Percentiles rank a stretch among this genome's conserved stretches.
These are phyloP conservation scores for Drosophila kurseongensis DNA, from an alignment of 1,140 invertebrate genomes.

Conservation along the genomic window DNA sequence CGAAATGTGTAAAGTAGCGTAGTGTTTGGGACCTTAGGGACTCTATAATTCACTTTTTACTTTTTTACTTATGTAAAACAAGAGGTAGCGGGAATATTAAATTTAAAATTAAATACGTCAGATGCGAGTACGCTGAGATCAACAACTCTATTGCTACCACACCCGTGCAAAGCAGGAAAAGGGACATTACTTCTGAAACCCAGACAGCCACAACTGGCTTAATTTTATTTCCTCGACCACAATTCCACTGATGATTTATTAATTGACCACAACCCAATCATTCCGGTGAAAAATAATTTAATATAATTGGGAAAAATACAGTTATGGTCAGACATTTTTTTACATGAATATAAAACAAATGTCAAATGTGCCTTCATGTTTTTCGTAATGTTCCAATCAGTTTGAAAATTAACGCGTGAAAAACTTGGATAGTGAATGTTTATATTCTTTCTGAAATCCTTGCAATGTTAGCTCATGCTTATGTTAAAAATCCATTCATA, in stretches of 20 bases:
- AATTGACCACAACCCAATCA: constrained; percentile 21
- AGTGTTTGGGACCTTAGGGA: neutral
- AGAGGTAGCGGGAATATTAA: neutral
- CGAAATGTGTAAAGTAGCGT: too few relatives aligned
- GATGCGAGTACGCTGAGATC: neutral
- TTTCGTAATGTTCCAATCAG: too few relatives aligned
- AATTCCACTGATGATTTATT: constrained; percentile 29
- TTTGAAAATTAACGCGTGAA: too few relatives aligned
- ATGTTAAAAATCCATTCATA: too few relatives aligned
- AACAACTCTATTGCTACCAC: constrained; percentile 3
- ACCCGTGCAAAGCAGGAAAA: neutral
- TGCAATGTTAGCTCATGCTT: too few relatives aligned
- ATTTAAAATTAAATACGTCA: too few relatives aligned
- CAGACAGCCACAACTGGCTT: neutral
- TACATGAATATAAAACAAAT: neutral
- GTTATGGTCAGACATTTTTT: too few relatives aligned
- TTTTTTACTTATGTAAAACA: too few relatives aligned
- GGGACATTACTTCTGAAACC: neutral
- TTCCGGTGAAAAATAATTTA: constrained; percentile 4
- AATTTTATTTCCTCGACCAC: neutral
- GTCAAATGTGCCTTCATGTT: too few relatives aligned
- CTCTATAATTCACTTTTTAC: constrained; percentile 1
- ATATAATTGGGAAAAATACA: neutral
- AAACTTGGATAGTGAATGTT: too few relatives aligned
- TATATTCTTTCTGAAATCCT: too few relatives aligned